Conservation (phyloP, 2,113 vertebrate species). For the Lepidothrix coronata region DNA sequence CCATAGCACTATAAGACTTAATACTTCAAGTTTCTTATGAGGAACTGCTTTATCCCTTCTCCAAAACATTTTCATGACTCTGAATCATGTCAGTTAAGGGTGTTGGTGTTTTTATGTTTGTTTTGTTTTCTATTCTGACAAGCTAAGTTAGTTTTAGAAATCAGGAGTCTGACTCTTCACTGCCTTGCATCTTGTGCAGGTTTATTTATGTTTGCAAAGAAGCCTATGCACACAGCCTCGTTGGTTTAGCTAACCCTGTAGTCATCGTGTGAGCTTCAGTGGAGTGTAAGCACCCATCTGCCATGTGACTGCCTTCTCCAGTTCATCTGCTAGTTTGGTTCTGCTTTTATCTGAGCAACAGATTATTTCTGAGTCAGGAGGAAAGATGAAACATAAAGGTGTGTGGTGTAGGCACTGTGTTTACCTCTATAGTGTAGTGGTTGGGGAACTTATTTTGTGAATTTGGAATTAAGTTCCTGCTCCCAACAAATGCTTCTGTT, state of each 20-base stretch:
- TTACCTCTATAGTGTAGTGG: neutral
- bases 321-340: neutral
- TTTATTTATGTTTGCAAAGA: neutral
- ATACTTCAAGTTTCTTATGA: neutral
- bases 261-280: neutral
- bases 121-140: neutral
- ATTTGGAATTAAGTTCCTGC: neutral
- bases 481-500: neutral
- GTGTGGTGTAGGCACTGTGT: neutral
- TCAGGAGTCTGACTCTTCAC: neutral
- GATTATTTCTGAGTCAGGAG: neutral
- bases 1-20: neutral
- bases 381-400: neutral
- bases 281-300: neutral
- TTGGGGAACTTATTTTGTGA: neutral
- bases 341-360: neutral
- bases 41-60: neutral
- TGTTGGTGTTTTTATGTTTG: neutral
- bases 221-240: neutral
- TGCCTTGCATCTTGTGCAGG: neutral
- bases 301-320: neutral
- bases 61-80: neutral
- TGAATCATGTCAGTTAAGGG: neutral
- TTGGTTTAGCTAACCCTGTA: neutral
- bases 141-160: neutral